Conservation (phyloP, 35 echinoderm and acorn worm genomes). For the Ophiothrix spiculata region DNA sequence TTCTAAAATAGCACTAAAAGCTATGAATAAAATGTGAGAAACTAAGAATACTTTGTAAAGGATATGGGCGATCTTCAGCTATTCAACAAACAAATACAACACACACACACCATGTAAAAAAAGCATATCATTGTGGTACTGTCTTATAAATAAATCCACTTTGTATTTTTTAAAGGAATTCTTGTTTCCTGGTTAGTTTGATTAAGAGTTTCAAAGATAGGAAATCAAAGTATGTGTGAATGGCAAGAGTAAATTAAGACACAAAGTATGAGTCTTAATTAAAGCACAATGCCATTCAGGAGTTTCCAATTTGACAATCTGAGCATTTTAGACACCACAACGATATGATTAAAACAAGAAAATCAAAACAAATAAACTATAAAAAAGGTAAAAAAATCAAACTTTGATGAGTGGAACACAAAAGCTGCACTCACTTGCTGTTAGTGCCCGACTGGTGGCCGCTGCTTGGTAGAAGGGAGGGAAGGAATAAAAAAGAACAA, state of each 20-base stretch:
- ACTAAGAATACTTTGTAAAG: too few species aligned
- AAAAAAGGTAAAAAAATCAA: not conserved
- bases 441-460: slow-evolving; percentile 77
- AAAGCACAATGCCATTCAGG: not conserved
- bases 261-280: not conserved
- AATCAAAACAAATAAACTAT: not conserved
- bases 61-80: too few species aligned
- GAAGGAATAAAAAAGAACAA: slow-evolving; percentile 18
- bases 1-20: too few species aligned
- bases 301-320: not conserved
- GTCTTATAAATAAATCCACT: too few species aligned
- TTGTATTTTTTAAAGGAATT: too few species aligned
- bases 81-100: too few species aligned
- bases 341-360: not conserved
- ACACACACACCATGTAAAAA: too few species aligned
- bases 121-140: too few species aligned
- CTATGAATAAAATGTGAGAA: too few species aligned
- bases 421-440: slow-evolving; percentile 87
- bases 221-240: too few species aligned
- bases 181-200: too few species aligned
- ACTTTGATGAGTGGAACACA: not conserved
- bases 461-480: slow-evolving; percentile 35
- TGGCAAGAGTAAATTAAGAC: not conserved
- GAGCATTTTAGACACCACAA: not conserved
- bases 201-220: too few species aligned